Evolutionary conservation across 2,797 vertebrate genomes (phyloP), one percentile per base, ranked within the genome.

Genomic region (Xerus rutilus): DNA sequence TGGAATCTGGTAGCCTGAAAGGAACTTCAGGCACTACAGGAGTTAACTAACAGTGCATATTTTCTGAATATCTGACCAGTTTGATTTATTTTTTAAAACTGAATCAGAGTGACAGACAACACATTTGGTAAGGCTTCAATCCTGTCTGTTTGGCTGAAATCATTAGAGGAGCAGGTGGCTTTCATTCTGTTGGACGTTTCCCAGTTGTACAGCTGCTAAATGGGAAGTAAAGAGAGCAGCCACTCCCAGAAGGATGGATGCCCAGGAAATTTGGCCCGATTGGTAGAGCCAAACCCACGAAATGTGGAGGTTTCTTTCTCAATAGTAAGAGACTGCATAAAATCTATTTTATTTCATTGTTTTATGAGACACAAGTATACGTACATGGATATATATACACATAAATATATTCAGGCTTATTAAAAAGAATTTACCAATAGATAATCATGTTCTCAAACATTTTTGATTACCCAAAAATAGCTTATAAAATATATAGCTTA

Each of bases 151-250:
- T 97, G 96, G 95, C 95, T 96, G 88, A 89, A 93, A 88, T 73
- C 89, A 57, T 86, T 49, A 94, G 92, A 88, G 77, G 92, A 97
- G 95, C 97, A 98, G 97, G 96, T 97, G 97, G 97, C 95, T 95
- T 97, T 96, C 93, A 96, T 97, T 97, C 97, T 97, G 87, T 79
- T 97, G 97, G 96, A 93, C 0, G 65, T 52, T 92, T 97, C 96
- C 97, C 97, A 97, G 91, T 92, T 91, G 92, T 97, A 96, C 97
- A 97, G 96, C 95, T 97, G 97, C 93, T 96, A 96, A 97, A 96
- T 97, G 96, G 94, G 64, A 86, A 96, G 95, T 67, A 83, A 94
- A 92, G 88, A 90, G 90, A 93, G 92, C 95, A 95, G 88, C 93
- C 97, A 88, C 93, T 97, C 95, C 94, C 95, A 95, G 83, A 94